phyloP scores from a whole-genome alignment of 2,113 vertebrate species.

The Petrocephalus zakoni region DNA sequence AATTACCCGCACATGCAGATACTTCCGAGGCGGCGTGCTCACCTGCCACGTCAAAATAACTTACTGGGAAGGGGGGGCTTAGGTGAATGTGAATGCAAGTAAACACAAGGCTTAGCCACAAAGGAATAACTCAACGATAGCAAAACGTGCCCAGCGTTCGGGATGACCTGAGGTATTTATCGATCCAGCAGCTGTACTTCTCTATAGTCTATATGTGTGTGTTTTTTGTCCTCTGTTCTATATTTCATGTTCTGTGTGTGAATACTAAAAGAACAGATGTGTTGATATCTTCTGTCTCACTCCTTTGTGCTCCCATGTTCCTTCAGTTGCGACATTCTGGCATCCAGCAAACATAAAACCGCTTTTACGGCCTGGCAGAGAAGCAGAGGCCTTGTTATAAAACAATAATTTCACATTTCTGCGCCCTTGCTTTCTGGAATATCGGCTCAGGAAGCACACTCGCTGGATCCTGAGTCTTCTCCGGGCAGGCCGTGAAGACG shows the following conservation, averaged over 20 bases:
- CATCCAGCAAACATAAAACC: neutral
- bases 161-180: neutral
- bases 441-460: neutral
- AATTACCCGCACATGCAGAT: neutral
- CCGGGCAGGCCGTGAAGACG: neutral
- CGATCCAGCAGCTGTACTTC: neutral
- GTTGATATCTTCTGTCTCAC: neutral
- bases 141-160: neutral
- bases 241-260: neutral
- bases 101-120: neutral
- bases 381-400: neutral
- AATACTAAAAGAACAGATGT: neutral
- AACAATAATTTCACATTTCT: neutral
- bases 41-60: neutral
- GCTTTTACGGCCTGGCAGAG: neutral
- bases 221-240: neutral
- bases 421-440: neutral
- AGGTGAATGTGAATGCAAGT: slow-evolving; percentile 4
- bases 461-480: neutral
- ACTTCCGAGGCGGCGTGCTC: neutral
- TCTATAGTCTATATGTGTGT: neutral
- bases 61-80: neutral
- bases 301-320: neutral
- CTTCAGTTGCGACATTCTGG: neutral
- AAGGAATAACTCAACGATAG: neutral